Evolutionary conservation across 2,113 vertebrate genomes (phyloP).

Genomic region (Lynx canadensis): DNA sequence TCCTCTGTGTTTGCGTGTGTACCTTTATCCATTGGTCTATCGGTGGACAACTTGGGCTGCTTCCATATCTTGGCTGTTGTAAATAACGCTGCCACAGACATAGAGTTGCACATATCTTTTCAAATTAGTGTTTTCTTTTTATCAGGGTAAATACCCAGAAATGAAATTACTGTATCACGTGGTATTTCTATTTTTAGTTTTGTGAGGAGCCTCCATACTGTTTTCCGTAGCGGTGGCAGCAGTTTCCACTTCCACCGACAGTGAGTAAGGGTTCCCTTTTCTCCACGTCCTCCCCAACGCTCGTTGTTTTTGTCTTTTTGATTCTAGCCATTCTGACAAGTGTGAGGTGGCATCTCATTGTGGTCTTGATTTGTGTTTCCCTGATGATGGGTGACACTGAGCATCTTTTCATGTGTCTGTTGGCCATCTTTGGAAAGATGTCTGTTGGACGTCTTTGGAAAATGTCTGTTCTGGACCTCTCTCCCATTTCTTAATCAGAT

Average conservation of each 20-base stretch:
- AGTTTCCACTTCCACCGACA: not conserved
- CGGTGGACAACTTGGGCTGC: not conserved
- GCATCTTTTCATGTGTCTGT: not conserved
- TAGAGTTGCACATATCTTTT: not conserved
- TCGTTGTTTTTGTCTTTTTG: not conserved
- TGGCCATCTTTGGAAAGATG: not conserved
- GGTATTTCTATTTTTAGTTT: not conserved
- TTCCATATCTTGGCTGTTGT: not conserved
- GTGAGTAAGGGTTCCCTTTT: not conserved
- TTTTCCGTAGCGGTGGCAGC: not conserved
- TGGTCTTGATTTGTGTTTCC: not conserved
- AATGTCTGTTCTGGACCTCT: not conserved
- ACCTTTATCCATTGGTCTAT: not conserved
- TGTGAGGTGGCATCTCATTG: not conserved
- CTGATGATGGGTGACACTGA: not conserved
- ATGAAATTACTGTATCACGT: not conserved
- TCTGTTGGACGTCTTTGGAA: not conserved
- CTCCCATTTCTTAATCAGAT: not conserved
- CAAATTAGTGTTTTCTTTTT: not conserved
- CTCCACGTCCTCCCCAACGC: not conserved
- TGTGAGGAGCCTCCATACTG: not conserved
- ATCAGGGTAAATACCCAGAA: not conserved
- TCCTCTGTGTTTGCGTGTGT: not conserved
- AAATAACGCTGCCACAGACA: not conserved
- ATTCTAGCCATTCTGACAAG: not conserved